Evolutionary conservation across 2,888 invertebrate species (phyloP).

Genomic region (Tridacna crocea): DNA sequence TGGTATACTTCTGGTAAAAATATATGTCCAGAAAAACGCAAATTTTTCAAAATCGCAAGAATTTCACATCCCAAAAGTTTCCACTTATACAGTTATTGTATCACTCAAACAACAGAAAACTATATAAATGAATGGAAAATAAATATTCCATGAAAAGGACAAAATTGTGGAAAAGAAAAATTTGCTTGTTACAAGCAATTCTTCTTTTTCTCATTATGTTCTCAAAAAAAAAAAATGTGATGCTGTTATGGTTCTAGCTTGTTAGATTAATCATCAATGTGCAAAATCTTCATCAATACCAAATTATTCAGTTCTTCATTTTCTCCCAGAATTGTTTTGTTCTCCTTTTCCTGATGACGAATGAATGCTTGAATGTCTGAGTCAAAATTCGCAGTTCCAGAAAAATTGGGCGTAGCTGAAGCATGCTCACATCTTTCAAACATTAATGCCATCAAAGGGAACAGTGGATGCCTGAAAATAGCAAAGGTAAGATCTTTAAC

Average conservation of each 20-base stretch:
- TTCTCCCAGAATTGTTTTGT: constrained; percentile 93
- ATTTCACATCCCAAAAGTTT: no score
- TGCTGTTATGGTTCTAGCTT: no score
- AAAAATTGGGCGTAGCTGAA: constrained; percentile 79
- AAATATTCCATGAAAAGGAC: no score
- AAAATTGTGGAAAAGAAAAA: not conserved
- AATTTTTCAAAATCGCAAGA: no score
- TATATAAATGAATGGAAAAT: no score
- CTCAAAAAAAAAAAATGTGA: no score
- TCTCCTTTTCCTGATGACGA: constrained; percentile 94
- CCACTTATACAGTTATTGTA: no score
- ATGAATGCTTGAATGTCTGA: constrained; percentile 91
- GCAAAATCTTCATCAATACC: constrained; percentile 64
- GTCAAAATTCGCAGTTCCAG: constrained; percentile 79
- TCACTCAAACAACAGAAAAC: no score
- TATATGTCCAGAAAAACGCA: no score
- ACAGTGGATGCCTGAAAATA: constrained; percentile 85
- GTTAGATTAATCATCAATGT: no score
- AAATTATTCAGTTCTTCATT: constrained; percentile 82
- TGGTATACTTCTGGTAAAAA: no score
- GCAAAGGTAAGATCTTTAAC: not conserved
- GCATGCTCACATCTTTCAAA: constrained; percentile 84
- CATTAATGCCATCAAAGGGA: constrained; percentile 82
- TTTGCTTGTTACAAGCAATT: no score
- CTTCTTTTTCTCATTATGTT: not conserved